phyloP scores from a whole-genome alignment of 2,113 vertebrate species.

The Petroica traversi region DNA sequence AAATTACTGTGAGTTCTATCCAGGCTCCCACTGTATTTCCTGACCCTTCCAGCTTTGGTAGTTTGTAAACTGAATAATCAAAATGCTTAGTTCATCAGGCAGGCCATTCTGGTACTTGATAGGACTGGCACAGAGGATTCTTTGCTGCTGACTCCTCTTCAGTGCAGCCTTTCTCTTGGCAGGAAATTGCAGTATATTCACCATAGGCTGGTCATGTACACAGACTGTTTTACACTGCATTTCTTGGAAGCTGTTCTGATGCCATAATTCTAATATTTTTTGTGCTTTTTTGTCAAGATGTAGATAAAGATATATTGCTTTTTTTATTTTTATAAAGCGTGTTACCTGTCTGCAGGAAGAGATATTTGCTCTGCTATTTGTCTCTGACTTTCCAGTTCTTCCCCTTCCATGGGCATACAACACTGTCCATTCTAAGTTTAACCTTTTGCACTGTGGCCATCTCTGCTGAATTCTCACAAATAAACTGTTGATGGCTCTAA shows the following conservation, averaged over 20 bases:
- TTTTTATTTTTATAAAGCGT: not conserved
- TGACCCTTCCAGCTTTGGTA: not conserved
- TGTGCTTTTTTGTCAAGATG: not conserved
- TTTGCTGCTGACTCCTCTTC: not conserved
- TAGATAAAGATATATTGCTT: not conserved
- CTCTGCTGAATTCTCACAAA: not conserved
- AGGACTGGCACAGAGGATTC: not conserved
- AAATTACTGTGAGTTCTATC: not conserved
- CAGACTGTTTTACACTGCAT: not conserved
- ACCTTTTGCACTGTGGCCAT: not conserved
- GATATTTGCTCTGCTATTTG: not conserved
- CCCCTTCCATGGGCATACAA: not conserved
- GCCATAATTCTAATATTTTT: not conserved
- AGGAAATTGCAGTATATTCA: not conserved
- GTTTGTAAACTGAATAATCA: not conserved
- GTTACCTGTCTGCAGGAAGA: not conserved
- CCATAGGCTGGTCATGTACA: accelerated
- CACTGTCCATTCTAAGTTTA: not conserved
- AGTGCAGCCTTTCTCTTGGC: not conserved
- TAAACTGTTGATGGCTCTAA: not conserved
- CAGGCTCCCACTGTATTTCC: not conserved
- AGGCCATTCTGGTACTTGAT: not conserved
- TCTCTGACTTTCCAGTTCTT: not conserved
- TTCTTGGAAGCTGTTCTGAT: not conserved
- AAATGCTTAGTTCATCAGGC: not conserved